phyloP scores from a whole-genome alignment of 2,888 invertebrate species.

The Crematogaster levior region DNA sequence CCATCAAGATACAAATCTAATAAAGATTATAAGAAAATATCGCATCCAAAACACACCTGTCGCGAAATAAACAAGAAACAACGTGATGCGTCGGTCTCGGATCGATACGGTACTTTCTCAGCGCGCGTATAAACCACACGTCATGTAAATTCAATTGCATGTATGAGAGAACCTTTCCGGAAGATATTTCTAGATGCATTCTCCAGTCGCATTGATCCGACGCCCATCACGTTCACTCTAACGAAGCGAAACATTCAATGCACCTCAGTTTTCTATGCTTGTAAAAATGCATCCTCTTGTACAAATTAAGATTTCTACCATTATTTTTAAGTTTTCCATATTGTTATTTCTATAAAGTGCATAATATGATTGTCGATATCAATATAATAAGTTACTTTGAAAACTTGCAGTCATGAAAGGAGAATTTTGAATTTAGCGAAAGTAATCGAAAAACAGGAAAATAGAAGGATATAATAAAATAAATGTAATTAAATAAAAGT shows the following conservation, averaged over 20 bases:
- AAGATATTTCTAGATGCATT: conserved; percentile 37
- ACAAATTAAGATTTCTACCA: background rate
- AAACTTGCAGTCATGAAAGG: background rate
- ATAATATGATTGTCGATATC: no score
- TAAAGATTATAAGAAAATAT: background rate
- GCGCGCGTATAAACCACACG: conserved; percentile 7
- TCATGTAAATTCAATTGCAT: conserved; percentile 34
- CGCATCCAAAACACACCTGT: background rate
- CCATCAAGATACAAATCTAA: background rate
- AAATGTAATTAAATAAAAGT: background rate
- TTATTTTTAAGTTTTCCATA: background rate
- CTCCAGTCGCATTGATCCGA: conserved; percentile 34
- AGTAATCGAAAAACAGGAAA: background rate
- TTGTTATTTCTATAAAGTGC: background rate
- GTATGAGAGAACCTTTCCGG: background rate
- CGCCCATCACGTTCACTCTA: conserved; percentile 5
- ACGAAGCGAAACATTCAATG: background rate
- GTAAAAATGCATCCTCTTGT: background rate
- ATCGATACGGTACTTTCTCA: conserved; percentile 34
- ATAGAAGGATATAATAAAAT: background rate
- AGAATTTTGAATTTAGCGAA: no score
- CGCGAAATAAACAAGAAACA: background rate
- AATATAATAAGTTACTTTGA: background rate
- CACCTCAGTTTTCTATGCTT: background rate
- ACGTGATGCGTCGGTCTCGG: background rate